These are phyloP conservation scores for Leucania comma DNA, from an alignment of 2,888 invertebrate genomes.

Conservation along the genomic window DNA sequence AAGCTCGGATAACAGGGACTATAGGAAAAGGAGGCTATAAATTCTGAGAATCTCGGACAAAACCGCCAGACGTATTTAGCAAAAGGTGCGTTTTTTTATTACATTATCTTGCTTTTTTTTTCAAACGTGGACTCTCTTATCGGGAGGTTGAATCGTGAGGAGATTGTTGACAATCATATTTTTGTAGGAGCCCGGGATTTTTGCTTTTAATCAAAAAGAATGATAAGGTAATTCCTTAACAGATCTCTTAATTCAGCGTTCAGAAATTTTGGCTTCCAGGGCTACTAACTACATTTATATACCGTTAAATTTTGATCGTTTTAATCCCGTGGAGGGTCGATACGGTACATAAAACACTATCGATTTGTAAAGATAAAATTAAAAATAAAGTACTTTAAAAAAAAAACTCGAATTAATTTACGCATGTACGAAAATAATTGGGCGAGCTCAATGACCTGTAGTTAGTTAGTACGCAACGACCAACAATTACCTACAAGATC, in stretches of 20 bases:
- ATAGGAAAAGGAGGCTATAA: constrained; percentile 70
- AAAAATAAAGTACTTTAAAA: too few species aligned
- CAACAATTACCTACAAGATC: too few species aligned
- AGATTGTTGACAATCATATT: constrained; percentile 23
- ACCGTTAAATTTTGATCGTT: too few species aligned
- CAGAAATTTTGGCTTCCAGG: background rate
- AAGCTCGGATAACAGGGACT: constrained; percentile 59
- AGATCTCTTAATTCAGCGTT: background rate
- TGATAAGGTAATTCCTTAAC: background rate
- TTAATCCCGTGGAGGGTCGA: too few species aligned
- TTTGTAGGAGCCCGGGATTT: background rate
- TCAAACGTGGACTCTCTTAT: constrained; percentile 14
- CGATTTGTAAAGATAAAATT: too few species aligned
- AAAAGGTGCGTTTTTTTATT: constrained; percentile 43
- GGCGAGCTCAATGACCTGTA: too few species aligned
- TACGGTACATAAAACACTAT: too few species aligned
- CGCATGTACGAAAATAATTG: too few species aligned
- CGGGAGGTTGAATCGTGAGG: background rate
- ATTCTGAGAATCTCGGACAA: constrained; percentile 61
- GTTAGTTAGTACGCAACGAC: too few species aligned
- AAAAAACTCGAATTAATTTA: too few species aligned
- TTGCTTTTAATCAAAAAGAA: background rate
- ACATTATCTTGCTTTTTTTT: constrained; percentile 37
- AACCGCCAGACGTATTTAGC: constrained; percentile 40
- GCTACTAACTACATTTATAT: too few species aligned